These are phyloP conservation scores for Creontiades dilutus DNA, from an alignment of 2,888 invertebrate genomes.

Conservation along the genomic window DNA sequence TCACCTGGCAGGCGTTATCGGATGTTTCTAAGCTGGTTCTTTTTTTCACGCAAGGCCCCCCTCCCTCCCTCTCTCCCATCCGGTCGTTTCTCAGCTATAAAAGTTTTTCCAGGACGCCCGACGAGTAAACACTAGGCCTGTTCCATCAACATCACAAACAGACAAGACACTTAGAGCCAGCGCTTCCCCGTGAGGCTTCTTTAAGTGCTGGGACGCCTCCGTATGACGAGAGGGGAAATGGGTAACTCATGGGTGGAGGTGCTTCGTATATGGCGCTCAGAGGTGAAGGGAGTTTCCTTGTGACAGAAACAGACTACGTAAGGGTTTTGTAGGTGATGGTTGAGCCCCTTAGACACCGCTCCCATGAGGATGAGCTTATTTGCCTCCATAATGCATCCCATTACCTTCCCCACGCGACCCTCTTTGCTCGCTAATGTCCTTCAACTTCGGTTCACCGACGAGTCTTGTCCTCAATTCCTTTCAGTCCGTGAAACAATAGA, in stretches of 20 bases:
- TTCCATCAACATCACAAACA: constrained; percentile 29
- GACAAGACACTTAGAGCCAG: not conserved
- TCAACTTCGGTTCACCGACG: not conserved
- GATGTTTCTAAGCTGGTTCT: not conserved
- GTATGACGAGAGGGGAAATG: not conserved
- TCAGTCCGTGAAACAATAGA: not conserved
- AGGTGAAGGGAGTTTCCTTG: constrained; percentile 13
- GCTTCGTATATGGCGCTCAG: not conserved
- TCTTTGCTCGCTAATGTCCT: not conserved
- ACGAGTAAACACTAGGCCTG: constrained; percentile 3
- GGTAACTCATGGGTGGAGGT: not conserved
- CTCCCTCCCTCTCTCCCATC: no score
- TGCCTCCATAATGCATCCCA: constrained; percentile 46
- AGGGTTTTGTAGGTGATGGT: constrained; percentile 43
- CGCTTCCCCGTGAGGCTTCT: not conserved
- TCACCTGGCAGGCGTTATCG: not conserved
- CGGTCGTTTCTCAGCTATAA: not conserved
- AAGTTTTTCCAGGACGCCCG: constrained; percentile 5
- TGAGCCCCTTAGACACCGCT: constrained; percentile 2
- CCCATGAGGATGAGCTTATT: constrained; percentile 38
- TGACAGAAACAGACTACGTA: constrained; percentile 66
- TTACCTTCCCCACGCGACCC: not conserved
- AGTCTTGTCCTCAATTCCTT: not conserved
- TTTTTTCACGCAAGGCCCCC: not conserved
- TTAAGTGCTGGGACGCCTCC: not conserved